Evolutionary conservation across 2,888 invertebrate genomes (phyloP).

Genomic region (Plagodis pulveraria): DNA sequence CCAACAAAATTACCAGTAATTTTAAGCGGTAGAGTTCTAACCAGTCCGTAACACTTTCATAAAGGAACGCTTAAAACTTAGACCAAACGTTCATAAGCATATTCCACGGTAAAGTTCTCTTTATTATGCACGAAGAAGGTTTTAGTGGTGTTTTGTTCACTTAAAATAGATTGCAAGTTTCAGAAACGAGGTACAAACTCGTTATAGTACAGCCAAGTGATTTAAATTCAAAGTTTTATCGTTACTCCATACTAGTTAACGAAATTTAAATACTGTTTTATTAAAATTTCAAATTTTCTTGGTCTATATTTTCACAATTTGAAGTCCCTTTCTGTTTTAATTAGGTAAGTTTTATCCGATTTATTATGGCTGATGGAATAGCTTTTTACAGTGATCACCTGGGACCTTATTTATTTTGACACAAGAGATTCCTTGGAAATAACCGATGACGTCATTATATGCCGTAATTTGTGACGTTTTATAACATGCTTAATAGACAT

Average conservation of each 20-base stretch:
- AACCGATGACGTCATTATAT: too few relatives aligned
- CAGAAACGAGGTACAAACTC: constrained; percentile 22
- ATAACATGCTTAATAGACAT: too few relatives aligned
- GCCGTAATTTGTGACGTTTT: too few relatives aligned
- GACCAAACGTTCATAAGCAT: constrained; percentile 46
- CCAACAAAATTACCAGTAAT: constrained; percentile 17
- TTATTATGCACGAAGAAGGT: constrained; percentile 37
- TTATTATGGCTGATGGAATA: too few relatives aligned
- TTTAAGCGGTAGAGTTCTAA: constrained; percentile 12
- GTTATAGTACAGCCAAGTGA: constrained; percentile 28
- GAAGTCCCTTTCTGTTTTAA: too few relatives aligned
- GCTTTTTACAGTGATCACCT: too few relatives aligned
- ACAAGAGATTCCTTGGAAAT: too few relatives aligned
- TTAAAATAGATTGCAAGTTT: constrained; percentile 47
- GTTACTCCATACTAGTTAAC: background rate
- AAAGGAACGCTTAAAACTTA: constrained; percentile 35
- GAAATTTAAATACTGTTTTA: background rate
- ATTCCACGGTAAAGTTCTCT: constrained; percentile 53
- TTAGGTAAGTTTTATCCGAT: too few relatives aligned
- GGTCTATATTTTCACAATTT: too few relatives aligned
- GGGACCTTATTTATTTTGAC: too few relatives aligned
- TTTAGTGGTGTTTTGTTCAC: constrained; percentile 51
- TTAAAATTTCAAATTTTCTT: too few relatives aligned
- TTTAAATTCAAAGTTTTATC: constrained; percentile 6
- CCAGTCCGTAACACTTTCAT: constrained; percentile 15